phyloP scores from a whole-genome alignment of 2,888 invertebrate genomes.

The Quadroppia sp. region DNA sequence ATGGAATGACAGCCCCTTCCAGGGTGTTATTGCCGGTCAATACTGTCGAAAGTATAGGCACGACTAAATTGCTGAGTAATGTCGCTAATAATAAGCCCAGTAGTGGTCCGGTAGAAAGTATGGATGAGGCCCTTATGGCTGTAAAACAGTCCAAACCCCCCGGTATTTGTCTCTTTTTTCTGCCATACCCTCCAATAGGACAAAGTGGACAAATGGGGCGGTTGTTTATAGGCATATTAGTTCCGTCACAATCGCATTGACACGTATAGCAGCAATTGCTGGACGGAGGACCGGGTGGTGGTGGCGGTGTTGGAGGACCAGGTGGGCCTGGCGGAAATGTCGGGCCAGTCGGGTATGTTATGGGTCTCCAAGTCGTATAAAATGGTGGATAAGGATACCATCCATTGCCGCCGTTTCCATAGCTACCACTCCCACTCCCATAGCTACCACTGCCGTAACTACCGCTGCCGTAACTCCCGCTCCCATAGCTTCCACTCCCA shows the following conservation, averaged over 20 bases:
- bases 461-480: not conserved
- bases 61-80: not conserved
- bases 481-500: not conserved
- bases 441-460: not conserved
- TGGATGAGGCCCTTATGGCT: not conserved
- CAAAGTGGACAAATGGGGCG: too few relatives aligned
- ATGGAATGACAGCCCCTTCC: not conserved
- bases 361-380: too few relatives aligned
- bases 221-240: too few relatives aligned
- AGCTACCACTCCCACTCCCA: not conserved
- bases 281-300: too few relatives aligned
- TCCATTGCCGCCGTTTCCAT: too few relatives aligned
- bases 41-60: not conserved
- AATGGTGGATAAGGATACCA: too few relatives aligned
- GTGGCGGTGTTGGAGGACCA: too few relatives aligned
- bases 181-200: too few relatives aligned
- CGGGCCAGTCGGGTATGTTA: too few relatives aligned
- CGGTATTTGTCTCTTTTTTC: not conserved
- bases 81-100: not conserved
- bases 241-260: too few relatives aligned
- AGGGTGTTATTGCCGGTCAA: not conserved
- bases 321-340: too few relatives aligned
- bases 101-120: not conserved
- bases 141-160: not conserved
- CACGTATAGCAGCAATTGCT: too few relatives aligned